A percentile compares a stretch with the other conserved stretches of the same genome.
These are phyloP conservation scores for Schlechtendalia chinensis DNA, from an alignment of 1,140 invertebrate genomes.

Conservation along the genomic window DNA sequence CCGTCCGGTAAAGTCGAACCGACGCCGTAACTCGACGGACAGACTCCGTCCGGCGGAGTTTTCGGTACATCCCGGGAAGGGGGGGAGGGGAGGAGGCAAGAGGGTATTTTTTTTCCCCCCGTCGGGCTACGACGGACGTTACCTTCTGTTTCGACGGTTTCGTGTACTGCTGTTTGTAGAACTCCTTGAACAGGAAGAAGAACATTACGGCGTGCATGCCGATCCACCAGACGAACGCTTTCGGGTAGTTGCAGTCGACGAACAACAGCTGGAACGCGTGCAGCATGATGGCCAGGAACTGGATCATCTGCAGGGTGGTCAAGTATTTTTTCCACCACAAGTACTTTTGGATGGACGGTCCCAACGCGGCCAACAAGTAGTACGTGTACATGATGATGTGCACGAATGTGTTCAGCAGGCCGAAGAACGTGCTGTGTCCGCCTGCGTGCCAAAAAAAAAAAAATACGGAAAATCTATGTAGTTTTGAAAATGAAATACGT, in stretches of 20 bases:
- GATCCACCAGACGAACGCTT: conserved; percentile 70
- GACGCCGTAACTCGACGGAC: too few relatives aligned
- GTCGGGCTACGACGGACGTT: neutral
- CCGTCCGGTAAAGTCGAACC: too few relatives aligned
- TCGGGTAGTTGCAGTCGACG: conserved; percentile 82
- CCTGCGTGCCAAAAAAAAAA: conserved; percentile 57
- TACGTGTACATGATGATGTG: conserved; percentile 91
- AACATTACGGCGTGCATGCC: conserved; percentile 75
- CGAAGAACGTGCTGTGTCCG: conserved; percentile 77
- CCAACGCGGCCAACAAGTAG: conserved; percentile 82
- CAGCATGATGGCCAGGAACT: conserved; percentile 76
- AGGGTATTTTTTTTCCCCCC: too few relatives aligned
- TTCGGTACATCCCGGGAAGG: too few relatives aligned
- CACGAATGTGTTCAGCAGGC: conserved; percentile 82
- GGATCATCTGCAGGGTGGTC: conserved; percentile 82
- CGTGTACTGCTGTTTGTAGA: conserved; percentile 70
- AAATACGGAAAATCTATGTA: neutral
- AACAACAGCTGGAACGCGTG: conserved; percentile 83
- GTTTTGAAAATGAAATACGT: too few relatives aligned
- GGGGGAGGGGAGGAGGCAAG: too few relatives aligned
- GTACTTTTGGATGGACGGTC: conserved; percentile 79
- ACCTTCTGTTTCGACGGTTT: conserved; percentile 53
- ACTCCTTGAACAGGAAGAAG: conserved; percentile 74
- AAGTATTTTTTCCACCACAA: conserved; percentile 95
- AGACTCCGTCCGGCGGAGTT: too few relatives aligned